A percentile compares a stretch with the other conserved stretches of the same genome.
Conservation (phyloP, 2,888 invertebrate genomes). For the Phragmatobia fuliginosa region DNA sequence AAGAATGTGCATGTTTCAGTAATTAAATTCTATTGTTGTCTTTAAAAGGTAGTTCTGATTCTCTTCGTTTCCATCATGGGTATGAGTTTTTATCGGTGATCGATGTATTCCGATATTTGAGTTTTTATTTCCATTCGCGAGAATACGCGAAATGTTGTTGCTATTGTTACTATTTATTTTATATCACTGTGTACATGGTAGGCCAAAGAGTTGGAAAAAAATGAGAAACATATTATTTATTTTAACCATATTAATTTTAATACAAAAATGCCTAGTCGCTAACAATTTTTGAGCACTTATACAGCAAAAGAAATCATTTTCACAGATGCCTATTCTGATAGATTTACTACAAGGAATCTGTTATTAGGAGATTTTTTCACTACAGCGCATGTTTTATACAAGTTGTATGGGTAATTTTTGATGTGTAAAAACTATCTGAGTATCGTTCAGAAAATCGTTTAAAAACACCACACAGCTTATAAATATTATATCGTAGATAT, state of each 20-base stretch:
- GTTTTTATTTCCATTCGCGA: constrained; percentile 17
- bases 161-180: constrained; percentile 9
- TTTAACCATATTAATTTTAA: background rate
- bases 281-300: background rate
- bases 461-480: background rate
- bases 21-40: constrained; percentile 38
- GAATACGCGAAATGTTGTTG: constrained; percentile 24
- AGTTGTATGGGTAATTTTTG: no score
- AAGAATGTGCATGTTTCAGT: constrained; percentile 21
- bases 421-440: no score
- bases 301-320: background rate
- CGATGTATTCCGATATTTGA: constrained; percentile 13
- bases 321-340: no score
- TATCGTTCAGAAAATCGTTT: background rate
- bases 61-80: constrained; percentile 25
- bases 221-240: background rate
- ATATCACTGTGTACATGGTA: background rate
- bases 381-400: no score
- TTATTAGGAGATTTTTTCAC: no score
- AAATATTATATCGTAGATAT: background rate
- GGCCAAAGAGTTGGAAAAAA: background rate
- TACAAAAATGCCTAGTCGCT: background rate
- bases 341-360: no score
- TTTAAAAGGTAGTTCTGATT: constrained; percentile 27
- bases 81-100: constrained; percentile 19